Evolutionary conservation across 2,888 invertebrate species (phyloP).

Genomic region (Oligia strigilis): DNA sequence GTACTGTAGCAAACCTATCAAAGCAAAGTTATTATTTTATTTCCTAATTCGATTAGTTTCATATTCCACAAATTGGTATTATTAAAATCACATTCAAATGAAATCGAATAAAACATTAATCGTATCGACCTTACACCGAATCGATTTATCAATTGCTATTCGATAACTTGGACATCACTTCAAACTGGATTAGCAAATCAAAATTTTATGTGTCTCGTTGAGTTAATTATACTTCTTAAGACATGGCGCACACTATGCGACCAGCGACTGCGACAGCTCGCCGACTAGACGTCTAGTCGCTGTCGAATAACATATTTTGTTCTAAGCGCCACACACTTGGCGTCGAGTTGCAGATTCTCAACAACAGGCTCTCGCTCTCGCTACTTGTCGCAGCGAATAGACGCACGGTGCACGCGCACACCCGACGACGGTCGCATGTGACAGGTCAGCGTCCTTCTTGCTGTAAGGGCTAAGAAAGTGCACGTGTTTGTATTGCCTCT

Average conservation of each 20-base stretch:
- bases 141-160: slow-evolving; percentile 16
- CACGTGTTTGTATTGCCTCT: neutral
- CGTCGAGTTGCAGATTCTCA: neutral
- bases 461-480: neutral
- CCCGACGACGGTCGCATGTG: neutral
- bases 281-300: neutral
- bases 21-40: neutral
- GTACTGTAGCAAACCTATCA: neutral
- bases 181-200: slow-evolving; percentile 26
- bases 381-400: neutral
- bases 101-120: slow-evolving; percentile 7
- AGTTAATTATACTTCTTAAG: slow-evolving; percentile 27
- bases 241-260: neutral
- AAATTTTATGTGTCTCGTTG: slow-evolving; percentile 20
- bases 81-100: neutral
- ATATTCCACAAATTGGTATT: slow-evolving; percentile 10
- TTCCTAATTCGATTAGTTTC: neutral
- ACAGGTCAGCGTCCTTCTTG: neutral
- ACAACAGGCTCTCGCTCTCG: neutral
- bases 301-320: neutral
- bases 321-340: neutral
- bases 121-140: neutral
- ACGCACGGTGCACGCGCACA: neutral
- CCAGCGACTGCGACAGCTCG: neutral
- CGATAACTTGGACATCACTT: slow-evolving; percentile 39